A percentile compares a stretch with the other conserved stretches of the same genome.
phyloP scores from a whole-genome alignment of 2,888 invertebrate genomes.

The Phalangium opilio region DNA sequence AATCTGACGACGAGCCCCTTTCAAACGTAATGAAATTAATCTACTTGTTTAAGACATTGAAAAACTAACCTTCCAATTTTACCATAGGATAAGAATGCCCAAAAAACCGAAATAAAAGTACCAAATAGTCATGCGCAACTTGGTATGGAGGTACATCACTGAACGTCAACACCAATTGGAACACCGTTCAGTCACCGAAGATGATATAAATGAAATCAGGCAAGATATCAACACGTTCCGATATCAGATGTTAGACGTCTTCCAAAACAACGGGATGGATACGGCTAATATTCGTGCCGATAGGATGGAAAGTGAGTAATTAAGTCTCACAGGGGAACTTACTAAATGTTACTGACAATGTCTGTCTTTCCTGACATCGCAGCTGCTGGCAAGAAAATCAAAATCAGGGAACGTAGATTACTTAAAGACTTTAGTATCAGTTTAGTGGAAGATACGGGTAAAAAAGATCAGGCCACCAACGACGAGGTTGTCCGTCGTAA shows the following conservation, averaged over 20 bases:
- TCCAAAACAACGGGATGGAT: constrained; percentile 89
- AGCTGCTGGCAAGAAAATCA: constrained; percentile 60
- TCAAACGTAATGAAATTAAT: too few species aligned
- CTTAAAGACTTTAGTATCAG: constrained; percentile 79
- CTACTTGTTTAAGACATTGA: too few species aligned
- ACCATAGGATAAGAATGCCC: too few species aligned
- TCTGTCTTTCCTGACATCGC: constrained; percentile 9
- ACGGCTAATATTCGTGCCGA: constrained; percentile 33
- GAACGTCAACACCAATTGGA: constrained; percentile 88
- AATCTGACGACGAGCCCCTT: too few species aligned
- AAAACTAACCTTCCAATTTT: too few species aligned
- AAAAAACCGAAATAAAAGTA: too few species aligned
- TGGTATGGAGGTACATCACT: constrained; percentile 89
- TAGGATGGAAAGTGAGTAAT: constrained; percentile 6
- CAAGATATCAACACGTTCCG: constrained; percentile 97
- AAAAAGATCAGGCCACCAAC: too few species aligned
- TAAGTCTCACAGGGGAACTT: too few species aligned
- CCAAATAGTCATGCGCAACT: constrained; percentile 67
- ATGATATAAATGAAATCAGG: constrained; percentile 96
- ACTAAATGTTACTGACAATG: too few species aligned
- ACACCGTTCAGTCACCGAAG: constrained; percentile 93
- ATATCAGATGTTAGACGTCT: constrained; percentile 88
- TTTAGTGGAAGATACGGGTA: constrained; percentile 42
- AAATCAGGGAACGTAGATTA: constrained; percentile 65
- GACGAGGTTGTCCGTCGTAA: too few species aligned